Evolutionary conservation across 2,797 vertebrate species (phyloP), one percentile per base, ranked within the genome.

Genomic region (Loris lydekkerianus): DNA sequence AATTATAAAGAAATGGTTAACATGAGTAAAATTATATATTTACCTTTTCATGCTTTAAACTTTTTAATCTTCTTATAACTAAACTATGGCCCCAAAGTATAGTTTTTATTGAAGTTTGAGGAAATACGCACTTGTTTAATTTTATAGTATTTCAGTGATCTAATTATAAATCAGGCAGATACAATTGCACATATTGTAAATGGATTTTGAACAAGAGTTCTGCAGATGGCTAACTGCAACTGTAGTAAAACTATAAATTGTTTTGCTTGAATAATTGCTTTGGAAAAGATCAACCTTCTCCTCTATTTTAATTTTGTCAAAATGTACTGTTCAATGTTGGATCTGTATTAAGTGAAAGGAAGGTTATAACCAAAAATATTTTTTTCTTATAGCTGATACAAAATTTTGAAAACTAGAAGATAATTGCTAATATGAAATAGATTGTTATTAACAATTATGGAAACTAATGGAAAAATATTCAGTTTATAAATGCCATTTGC

Each of bases 241-340:
- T 56, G 53, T 0, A 40, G 21, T 73, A 18, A 93, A 91, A 92
- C 49, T 67, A 73, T 11, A 83, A 7, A 53, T 77, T 96, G n/a
- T 85, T 94, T 89, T 84, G 84, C 18, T 69, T 93, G 67, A 94
- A 61, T 83, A 70, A 91, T 72, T 86, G 29, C 60, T 87, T 34
- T 29, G 56, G 10, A 86, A 94, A 88, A 83, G 14, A 91, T 81
- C 31, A 70, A 40, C 88, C 40, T 94, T 87, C 53, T 89, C 9
- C 75, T 67, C 18, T 91, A 73, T 91, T 94, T 86, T 80, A 40
- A 89, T n/a, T 96, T 63, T 46, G 23, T 80, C 29, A 75, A 78
- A 65, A 91, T 58, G 14, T 69, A 15, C 18, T 60, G 4, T 56
- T 89, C 27, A 96, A 91, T 83, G 46, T 78, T 72, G 34, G 4